Conservation (phyloP, 2,797 vertebrate genomes). For the Trematomus bernacchii region DNA sequence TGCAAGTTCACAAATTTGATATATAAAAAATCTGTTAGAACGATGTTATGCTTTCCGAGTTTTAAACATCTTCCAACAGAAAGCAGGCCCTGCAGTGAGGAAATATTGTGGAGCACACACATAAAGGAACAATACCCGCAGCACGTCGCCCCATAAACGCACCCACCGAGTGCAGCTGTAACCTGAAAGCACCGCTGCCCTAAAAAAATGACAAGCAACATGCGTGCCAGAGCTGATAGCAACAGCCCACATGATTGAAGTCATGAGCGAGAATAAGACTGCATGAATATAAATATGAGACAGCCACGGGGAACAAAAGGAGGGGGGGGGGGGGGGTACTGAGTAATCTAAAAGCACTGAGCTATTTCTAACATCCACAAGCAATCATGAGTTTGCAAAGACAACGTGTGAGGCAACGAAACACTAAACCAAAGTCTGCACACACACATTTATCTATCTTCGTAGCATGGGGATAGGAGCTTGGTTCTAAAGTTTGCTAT, state of each 20-base stretch:
- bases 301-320: constrained; percentile 42
- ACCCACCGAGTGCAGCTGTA: constrained; percentile 34
- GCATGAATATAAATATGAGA: constrained; percentile 76
- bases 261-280: constrained; percentile 46
- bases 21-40: constrained; percentile 13
- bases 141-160: constrained; percentile 35
- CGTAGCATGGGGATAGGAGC: background rate
- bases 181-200: constrained; percentile 41
- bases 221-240: constrained; percentile 33
- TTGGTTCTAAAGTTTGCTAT: background rate
- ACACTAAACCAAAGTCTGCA: constrained; percentile 5
- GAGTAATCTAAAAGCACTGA: constrained; percentile 34
- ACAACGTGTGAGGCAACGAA: constrained; percentile 11
- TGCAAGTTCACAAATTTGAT: background rate
- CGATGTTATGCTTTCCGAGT: constrained; percentile 6
- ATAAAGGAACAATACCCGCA: constrained; percentile 48
- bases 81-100: constrained; percentile 16
- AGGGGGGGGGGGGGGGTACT: constrained; percentile 24
- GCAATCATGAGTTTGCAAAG: constrained; percentile 36
- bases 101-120: constrained; percentile 19
- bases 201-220: constrained; percentile 66
- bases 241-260: constrained; percentile 57
- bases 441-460: background rate
- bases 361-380: constrained; percentile 61
- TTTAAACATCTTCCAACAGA: constrained; percentile 27